These are phyloP conservation scores for Lordiphosa collinella DNA, from an alignment of 1,140 invertebrate genomes.

Conservation along the genomic window DNA sequence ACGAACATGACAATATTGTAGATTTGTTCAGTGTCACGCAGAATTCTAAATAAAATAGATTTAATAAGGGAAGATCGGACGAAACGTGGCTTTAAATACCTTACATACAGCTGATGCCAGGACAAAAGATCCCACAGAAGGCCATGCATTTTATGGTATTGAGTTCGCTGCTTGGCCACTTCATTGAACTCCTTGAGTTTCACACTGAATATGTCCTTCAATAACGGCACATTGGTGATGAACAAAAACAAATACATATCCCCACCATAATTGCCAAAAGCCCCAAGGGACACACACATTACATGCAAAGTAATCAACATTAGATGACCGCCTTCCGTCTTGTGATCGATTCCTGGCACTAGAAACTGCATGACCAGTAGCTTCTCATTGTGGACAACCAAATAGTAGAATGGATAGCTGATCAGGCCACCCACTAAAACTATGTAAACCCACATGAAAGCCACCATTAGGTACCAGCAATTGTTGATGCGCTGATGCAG, in stretches of 20 bases:
- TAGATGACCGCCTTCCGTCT: conserved; percentile 33
- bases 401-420: conserved; percentile 29
- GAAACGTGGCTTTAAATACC: background rate
- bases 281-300: conserved; percentile 25
- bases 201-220: conserved; percentile 44
- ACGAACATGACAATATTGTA: conserved; percentile 45
- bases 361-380: conserved; percentile 50
- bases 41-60: conserved; percentile 17
- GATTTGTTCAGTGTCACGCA: conserved; percentile 34
- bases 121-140: conserved; percentile 34
- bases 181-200: conserved; percentile 46
- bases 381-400: conserved; percentile 28
- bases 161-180: background rate
- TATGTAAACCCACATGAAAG: conserved; percentile 19
- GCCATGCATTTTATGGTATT: background rate
- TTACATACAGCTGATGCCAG: conserved; percentile 54
- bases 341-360: conserved; percentile 37
- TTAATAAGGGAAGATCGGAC: too few relatives aligned
- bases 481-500: conserved; percentile 33
- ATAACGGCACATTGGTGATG: conserved; percentile 42
- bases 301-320: conserved; percentile 27
- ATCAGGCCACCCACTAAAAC: conserved; percentile 1
- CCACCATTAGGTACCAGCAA: conserved; percentile 29
- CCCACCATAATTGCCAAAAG: conserved; percentile 55
- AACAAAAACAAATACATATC: conserved; percentile 62